Percentiles rank a stretch among this genome's conserved stretches.
Conservation (phyloP, 2,113 vertebrate species). For the Upupa epops region DNA sequence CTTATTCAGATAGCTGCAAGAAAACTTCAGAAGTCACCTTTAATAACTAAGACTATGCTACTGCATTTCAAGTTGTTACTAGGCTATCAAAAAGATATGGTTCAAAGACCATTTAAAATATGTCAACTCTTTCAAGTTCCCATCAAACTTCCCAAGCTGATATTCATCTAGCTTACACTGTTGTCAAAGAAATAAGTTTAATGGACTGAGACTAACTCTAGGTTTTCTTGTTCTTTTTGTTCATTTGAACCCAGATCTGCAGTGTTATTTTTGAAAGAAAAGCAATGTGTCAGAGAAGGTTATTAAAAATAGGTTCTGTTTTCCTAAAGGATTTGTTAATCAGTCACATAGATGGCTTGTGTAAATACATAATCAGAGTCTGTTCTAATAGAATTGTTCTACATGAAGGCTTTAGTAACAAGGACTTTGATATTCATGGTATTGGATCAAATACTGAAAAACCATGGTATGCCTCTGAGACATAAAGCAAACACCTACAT, state of each 20-base stretch:
- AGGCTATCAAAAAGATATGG: slow-evolving; percentile 28
- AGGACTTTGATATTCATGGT: slow-evolving; percentile 32
- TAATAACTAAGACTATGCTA: slow-evolving; percentile 11
- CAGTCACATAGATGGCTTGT: neutral
- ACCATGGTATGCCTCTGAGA: neutral
- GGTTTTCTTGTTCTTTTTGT: neutral
- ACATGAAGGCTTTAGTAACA: neutral
- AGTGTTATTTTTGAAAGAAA: slow-evolving; percentile 1
- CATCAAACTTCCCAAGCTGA: neutral
- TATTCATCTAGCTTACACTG: slow-evolving; percentile 25
- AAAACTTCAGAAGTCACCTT: slow-evolving; percentile 9
- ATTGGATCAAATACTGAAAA: slow-evolving; percentile 12
- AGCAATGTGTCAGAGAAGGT: neutral
- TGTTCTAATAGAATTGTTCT: neutral
- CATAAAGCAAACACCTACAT: slow-evolving; percentile 3
- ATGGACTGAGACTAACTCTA: slow-evolving; percentile 7
- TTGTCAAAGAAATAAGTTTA: slow-evolving; percentile 56
- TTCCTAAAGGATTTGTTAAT: neutral
- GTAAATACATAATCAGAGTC: slow-evolving; percentile 38
- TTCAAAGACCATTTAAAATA: slow-evolving; percentile 10
- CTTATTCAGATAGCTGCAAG: neutral
- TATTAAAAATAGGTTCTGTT: slow-evolving; percentile 24
- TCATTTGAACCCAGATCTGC: neutral
- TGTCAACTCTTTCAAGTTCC: slow-evolving; percentile 32
- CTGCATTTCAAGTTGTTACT: slow-evolving; percentile 32